These are phyloP conservation scores for Colletes gigas DNA, from an alignment of 1,140 invertebrate species.

Conservation along the genomic window DNA sequence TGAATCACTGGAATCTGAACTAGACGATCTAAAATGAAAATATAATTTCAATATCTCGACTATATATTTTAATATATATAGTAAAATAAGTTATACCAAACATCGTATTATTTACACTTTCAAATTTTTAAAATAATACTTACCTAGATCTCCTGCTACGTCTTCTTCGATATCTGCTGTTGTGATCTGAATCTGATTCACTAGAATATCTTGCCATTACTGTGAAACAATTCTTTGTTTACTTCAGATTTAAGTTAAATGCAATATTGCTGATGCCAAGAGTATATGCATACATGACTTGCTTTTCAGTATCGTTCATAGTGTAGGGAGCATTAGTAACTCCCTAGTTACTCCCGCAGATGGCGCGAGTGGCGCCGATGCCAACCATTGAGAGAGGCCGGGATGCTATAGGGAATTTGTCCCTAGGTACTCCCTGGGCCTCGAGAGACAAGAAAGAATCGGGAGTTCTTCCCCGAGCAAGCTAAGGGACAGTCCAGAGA, in stretches of 20 bases:
- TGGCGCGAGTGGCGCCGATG: too few relatives aligned
- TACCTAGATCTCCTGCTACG: slow-evolving; percentile 75
- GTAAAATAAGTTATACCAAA: too few relatives aligned
- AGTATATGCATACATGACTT: neutral
- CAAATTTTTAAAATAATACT: neutral
- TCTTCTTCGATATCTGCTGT: slow-evolving; percentile 71
- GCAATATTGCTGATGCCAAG: neutral
- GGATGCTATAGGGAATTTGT: too few relatives aligned
- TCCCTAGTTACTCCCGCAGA: too few relatives aligned
- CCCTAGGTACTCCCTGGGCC: too few relatives aligned
- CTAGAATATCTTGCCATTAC: slow-evolving; percentile 77
- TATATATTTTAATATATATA: neutral
- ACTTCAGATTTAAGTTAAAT: neutral
- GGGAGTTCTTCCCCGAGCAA: too few relatives aligned
- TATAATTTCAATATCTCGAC: slow-evolving; percentile 11
- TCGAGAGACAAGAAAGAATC: too few relatives aligned
- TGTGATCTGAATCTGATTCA: slow-evolving; percentile 77
- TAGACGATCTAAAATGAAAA: slow-evolving; percentile 70
- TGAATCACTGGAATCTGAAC: slow-evolving; percentile 75
- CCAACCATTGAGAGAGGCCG: too few relatives aligned
- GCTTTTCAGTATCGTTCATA: neutral
- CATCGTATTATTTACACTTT: too few relatives aligned
- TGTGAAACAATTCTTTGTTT: slow-evolving; percentile 2
- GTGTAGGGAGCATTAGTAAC: too few relatives aligned
- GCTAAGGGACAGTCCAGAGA: too few relatives aligned